Evolutionary conservation across 2,797 vertebrate species (phyloP), one percentile per base, ranked within the genome.

Genomic region (Sphenodon punctatus): DNA sequence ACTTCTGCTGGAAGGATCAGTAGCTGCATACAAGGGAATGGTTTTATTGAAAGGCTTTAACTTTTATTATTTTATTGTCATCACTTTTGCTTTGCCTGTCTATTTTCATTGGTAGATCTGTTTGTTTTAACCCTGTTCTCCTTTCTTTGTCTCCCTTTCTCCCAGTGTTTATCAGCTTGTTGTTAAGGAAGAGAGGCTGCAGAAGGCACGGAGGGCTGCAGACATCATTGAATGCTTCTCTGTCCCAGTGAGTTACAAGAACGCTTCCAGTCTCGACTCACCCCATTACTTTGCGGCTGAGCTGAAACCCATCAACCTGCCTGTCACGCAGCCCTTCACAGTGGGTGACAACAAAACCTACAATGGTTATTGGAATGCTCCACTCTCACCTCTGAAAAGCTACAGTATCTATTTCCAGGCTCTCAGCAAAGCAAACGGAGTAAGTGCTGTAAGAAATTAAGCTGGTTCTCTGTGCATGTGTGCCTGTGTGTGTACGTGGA

Each of bases 331-430:
- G 88, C 98, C 98, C 0, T 99, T 99, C 93, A 99, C 98, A 0
- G 97, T 99, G 79, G 98, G 98, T 0, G 98, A 99, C 95, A 99
- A 99, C 95, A 98, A 97, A 94, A 99, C 98, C 51, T 99, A 99
- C 88, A 98, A 98, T 0, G 98, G 98, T 67, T 99, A 97, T 95
- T 98, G 97, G 98, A 99, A 99, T 4, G 97, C 98, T n/a, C 98
- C 98, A 0, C 96, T 99, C 27, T 98, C 98, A 6, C 97, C 98
- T 1, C 89, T 97, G 89, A 99, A 99, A 94, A 99, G 98, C 96
- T 99, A 99, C 95, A 98, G 97, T 94, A 98, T 99, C 92, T 99
- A 98, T 92, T 99, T 97, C 93, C 98, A 99, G 95, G 98, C 98
- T 81, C 95, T 98, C 80, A 99, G 98, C 95, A 96, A 97, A 95